Base-by-base conservation (phyloP, 2,113 vertebrate species). In the Trochalopteron elliotii region DNA sequence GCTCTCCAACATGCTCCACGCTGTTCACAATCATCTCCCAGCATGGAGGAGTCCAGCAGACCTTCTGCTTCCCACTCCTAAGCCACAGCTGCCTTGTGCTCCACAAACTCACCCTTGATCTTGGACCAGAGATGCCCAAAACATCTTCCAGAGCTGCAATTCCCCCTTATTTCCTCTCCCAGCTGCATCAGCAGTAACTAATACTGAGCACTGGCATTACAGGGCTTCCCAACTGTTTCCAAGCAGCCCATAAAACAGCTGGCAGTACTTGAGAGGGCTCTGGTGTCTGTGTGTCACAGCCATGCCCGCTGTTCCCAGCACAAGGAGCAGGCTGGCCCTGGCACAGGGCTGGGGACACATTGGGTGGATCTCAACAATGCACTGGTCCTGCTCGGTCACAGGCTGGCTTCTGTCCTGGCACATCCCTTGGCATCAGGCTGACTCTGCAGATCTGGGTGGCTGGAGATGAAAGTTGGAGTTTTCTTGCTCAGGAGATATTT, bases 341-440 rank as follows among this genome's bases (percentile, higher is more conserved):
- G 63, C 22, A 56, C 37, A 16, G 45, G 47, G 45, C 24, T 27
- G 18, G 31, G 67, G 31, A 22, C 71, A 45, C 5, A 0, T 9
- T 0, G 1, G 2, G 19, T 3, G 44, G 20, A 40, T 71, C 75
- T 64, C 35, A 22, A 4, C 39, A 4, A 5, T 0, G 0, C 8
- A 25, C 59, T 6, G 2, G 31, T 35, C 50, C 69, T 81, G 18
- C 33, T 45, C 1, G 2, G 55, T 11, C 45, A 74, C 37, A 30
- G 44, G 39, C 72, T 78, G 69, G 33, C 21, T 19, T 33, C 72
- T 59, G 1, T 5, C 37, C 84, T 63, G 64, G 64, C 37, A 45
- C 50, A 24, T 11, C 59, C 23, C 37, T 28, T 25, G 76, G 45
- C 20, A 7, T 19, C 80, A 28, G 40, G 31, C n/a, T n/a, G 59